Conservation (phyloP, 1,140 invertebrate species). For the Ceratina australensis region DNA sequence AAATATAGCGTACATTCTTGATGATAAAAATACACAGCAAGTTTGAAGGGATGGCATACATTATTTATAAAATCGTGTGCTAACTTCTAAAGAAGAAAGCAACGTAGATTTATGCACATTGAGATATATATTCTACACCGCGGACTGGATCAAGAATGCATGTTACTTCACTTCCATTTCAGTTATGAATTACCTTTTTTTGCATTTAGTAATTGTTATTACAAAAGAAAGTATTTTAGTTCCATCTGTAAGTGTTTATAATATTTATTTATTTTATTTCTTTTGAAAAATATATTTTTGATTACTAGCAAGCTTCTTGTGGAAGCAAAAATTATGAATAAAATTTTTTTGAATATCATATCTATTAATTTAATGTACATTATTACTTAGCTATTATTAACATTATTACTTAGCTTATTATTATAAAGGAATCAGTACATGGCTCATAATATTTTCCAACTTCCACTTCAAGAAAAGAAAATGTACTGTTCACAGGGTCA, state of each 20-base stretch:
- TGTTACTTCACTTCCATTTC: too few species aligned
- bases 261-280: constrained; percentile 34
- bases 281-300: not conserved
- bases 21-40: constrained; percentile 19
- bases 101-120: constrained; percentile 32
- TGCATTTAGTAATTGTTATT: too few species aligned
- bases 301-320: constrained; percentile 6
- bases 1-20: constrained; percentile 23
- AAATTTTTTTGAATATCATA: constrained; percentile 22
- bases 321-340: constrained; percentile 2
- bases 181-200: too few species aligned
- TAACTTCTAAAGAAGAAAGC: constrained; percentile 25
- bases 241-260: not conserved
- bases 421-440: too few species aligned
- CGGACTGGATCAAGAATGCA: not conserved
- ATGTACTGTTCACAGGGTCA: too few species aligned
- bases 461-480: too few species aligned
- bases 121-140: constrained; percentile 1
- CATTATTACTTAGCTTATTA: too few species aligned
- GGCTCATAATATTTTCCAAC: too few species aligned
- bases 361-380: too few species aligned
- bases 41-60: constrained; percentile 8
- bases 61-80: constrained; percentile 27
- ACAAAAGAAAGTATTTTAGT: too few species aligned
- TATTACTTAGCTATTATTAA: too few species aligned